Evolutionary conservation across 2,888 invertebrate species (phyloP).

Genomic region (Hydroisotoma schaefferi): DNA sequence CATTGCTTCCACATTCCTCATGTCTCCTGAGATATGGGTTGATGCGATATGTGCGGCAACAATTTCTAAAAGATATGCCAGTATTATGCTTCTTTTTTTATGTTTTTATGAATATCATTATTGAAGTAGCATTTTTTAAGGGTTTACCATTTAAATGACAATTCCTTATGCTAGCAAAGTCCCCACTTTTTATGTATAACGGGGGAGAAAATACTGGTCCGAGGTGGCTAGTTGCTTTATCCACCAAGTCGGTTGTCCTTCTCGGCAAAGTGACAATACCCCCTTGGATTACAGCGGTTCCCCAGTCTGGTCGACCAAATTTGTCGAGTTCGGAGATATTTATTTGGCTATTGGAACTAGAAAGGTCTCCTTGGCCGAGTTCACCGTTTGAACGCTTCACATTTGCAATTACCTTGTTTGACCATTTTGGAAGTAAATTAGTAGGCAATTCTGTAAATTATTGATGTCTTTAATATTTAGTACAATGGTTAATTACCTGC

Average conservation of each 20-base stretch:
- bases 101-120: no score
- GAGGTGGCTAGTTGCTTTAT: not conserved
- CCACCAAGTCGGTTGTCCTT: not conserved
- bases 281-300: not conserved
- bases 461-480: no score
- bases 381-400: no score
- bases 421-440: no score
- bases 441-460: no score
- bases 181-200: slow-evolving; percentile 36
- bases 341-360: no score
- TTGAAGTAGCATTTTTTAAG: no score
- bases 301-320: slow-evolving; percentile 10
- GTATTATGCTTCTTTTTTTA: no score
- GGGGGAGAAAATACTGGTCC: slow-evolving; percentile 8
- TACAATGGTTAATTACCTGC: slow-evolving; percentile 23
- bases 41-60: slow-evolving; percentile 37
- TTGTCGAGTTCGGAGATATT: slow-evolving; percentile 5
- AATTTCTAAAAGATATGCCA: no score
- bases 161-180: slow-evolving; percentile 41
- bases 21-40: slow-evolving; percentile 39
- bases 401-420: no score
- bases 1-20: slow-evolving; percentile 28
- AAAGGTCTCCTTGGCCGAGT: no score
- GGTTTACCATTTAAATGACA: slow-evolving; percentile 40
- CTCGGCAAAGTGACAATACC: not conserved